Evolutionary conservation across 2,113 vertebrate genomes (phyloP).

Genomic region (Dicrurus megarhynchus): DNA sequence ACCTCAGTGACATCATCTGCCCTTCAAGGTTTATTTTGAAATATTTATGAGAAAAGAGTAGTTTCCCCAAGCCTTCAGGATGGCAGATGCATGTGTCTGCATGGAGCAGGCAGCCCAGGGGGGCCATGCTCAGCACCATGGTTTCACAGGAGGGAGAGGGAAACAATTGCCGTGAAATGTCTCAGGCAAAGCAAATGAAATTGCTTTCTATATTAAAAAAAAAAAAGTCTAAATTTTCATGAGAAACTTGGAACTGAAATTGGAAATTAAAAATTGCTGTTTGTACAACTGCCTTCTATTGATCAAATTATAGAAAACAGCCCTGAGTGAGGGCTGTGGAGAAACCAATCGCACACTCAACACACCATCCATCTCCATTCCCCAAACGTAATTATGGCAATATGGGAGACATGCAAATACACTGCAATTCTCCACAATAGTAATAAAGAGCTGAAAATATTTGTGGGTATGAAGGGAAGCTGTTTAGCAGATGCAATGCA

Average conservation of each 20-base stretch:
- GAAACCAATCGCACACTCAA: background rate
- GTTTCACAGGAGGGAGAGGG: background rate
- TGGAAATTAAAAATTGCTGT: conserved; percentile 21
- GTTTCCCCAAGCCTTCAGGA: background rate
- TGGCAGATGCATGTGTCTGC: rapidly evolving
- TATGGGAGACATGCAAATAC: background rate
- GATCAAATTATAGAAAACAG: background rate
- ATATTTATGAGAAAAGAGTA: background rate
- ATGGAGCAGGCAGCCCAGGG: background rate
- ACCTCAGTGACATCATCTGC: background rate
- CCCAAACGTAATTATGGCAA: background rate
- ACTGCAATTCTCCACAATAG: background rate
- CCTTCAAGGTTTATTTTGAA: background rate
- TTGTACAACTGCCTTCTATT: background rate
- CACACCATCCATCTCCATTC: background rate
- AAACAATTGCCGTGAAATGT: background rate
- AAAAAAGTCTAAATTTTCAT: background rate
- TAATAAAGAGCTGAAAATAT: background rate
- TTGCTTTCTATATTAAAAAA: background rate
- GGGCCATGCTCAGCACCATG: rapidly evolving
- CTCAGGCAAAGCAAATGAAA: background rate
- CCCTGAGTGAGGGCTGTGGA: background rate
- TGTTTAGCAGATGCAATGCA: background rate
- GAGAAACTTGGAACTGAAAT: background rate
- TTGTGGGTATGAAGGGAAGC: background rate